Evolutionary conservation across 2,797 vertebrate genomes (phyloP).

Genomic region (Calcarius lapponicus): DNA sequence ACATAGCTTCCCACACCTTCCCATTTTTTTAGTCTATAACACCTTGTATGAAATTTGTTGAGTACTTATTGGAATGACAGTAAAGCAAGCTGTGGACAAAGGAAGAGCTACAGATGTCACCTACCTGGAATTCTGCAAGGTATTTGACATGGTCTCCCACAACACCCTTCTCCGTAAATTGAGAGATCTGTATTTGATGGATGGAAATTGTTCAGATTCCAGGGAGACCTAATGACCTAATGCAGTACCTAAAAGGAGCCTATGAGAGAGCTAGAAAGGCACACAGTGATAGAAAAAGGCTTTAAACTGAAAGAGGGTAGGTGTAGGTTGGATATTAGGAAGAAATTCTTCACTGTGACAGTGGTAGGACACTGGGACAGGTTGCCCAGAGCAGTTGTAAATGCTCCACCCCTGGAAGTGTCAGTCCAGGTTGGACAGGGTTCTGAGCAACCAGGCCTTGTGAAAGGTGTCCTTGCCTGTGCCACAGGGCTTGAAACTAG

Average conservation of each 20-base stretch:
- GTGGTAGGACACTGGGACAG: background rate
- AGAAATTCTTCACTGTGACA: background rate
- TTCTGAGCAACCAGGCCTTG: background rate
- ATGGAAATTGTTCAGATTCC: background rate
- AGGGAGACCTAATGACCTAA: background rate
- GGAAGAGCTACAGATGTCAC: background rate
- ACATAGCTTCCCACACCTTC: background rate
- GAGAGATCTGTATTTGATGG: background rate
- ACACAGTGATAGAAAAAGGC: background rate
- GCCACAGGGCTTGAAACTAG: background rate
- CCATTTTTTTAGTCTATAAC: background rate
- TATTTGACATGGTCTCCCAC: background rate
- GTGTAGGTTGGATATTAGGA: background rate
- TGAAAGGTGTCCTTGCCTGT: accelerated
- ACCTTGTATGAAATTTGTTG: background rate
- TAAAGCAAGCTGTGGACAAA: background rate
- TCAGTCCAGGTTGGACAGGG: too few species aligned
- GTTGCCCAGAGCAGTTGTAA: background rate
- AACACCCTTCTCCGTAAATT: background rate
- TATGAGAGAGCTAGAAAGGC: background rate
- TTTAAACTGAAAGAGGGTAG: background rate
- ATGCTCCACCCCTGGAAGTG: background rate
- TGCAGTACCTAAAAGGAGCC: background rate
- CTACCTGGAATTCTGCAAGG: background rate
- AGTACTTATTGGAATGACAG: background rate